These are phyloP conservation scores for Metaphire vulgaris DNA, from an alignment of 1,140 invertebrate species.

Conservation along the genomic window DNA sequence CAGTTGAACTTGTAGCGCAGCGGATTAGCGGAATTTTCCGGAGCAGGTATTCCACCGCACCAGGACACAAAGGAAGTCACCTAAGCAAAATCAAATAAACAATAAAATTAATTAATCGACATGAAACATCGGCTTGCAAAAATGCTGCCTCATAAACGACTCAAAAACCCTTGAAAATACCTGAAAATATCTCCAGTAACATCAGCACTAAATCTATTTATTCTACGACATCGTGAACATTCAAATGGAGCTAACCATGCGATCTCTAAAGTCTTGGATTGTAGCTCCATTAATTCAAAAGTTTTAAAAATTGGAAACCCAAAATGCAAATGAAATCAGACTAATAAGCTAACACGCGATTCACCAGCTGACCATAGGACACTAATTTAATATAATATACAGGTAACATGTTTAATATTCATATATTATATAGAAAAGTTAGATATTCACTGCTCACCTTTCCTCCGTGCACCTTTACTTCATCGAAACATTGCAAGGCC, in stretches of 20 bases:
- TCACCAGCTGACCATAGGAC: too few relatives aligned
- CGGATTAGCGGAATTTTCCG: conserved; percentile 87
- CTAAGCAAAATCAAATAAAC: conserved; percentile 30
- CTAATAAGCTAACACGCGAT: too few relatives aligned
- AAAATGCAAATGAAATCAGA: too few relatives aligned
- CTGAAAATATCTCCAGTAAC: too few relatives aligned
- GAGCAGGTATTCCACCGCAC: conserved; percentile 91
- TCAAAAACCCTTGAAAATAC: too few relatives aligned
- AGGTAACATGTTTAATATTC: conserved; percentile 2
- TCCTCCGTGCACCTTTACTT: conserved; percentile 67
- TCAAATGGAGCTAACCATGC: too few relatives aligned
- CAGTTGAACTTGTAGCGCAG: conserved; percentile 91
- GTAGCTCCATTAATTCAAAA: not conserved
- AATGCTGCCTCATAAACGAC: too few relatives aligned
- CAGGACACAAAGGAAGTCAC: conserved; percentile 87
- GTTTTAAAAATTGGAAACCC: too few relatives aligned
- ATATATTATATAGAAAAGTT: not conserved
- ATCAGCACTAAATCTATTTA: too few relatives aligned
- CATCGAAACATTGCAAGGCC: conserved; percentile 93
- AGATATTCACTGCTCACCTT: conserved; percentile 46
- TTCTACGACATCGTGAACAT: too few relatives aligned
- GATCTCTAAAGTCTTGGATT: not conserved
- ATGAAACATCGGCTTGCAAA: too few relatives aligned
- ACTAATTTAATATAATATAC: not conserved
- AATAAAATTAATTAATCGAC: too few relatives aligned